A percentile compares a stretch with the other conserved stretches of the same genome.
These are phyloP conservation scores for Chascanopsetta lugubris DNA, from an alignment of 2,113 vertebrate genomes.

Conservation along the genomic window DNA sequence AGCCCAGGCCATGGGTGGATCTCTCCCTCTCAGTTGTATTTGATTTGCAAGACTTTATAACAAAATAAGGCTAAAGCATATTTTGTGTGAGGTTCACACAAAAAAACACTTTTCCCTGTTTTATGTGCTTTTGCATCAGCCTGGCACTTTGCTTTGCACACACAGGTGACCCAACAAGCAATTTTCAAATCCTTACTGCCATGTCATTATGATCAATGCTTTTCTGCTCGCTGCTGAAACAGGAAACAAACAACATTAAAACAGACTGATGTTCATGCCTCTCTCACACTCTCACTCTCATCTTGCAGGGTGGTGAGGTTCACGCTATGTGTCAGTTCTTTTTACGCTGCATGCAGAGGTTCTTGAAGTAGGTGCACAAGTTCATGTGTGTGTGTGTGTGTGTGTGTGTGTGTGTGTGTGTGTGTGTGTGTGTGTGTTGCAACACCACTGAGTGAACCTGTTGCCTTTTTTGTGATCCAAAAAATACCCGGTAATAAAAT, in stretches of 20 bases:
- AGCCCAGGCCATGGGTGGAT: background rate
- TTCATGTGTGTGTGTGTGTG: conserved; percentile 1
- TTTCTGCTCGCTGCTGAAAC: background rate
- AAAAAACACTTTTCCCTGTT: background rate
- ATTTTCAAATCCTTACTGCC: conserved; percentile 12
- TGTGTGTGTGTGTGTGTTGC: background rate
- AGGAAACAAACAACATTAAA: background rate
- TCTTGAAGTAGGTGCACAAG: too few species aligned
- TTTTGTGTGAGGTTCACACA: conserved; percentile 22
- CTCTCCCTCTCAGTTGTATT: background rate
- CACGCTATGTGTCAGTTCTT: conserved; percentile 14
- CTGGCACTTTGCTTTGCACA: background rate
- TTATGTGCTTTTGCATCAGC: conserved; percentile 4
- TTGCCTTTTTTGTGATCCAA: background rate
- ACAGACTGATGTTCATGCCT: conserved; percentile 16
- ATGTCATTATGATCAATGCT: conserved; percentile 46
- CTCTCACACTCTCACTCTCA: conserved; percentile 3
- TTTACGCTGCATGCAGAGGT: conserved; percentile 15
- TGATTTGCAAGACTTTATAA: background rate
- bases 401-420: background rate
- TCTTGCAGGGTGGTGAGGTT: conserved; percentile 29
- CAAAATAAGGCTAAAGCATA: background rate
- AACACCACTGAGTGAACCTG: conserved; percentile 3
- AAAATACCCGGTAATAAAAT: background rate
- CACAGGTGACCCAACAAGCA: conserved; percentile 26